Evolutionary conservation across 2,888 invertebrate species (phyloP), one percentile per base, ranked within the genome.

Genomic region (Cremastinae sp.): DNA sequence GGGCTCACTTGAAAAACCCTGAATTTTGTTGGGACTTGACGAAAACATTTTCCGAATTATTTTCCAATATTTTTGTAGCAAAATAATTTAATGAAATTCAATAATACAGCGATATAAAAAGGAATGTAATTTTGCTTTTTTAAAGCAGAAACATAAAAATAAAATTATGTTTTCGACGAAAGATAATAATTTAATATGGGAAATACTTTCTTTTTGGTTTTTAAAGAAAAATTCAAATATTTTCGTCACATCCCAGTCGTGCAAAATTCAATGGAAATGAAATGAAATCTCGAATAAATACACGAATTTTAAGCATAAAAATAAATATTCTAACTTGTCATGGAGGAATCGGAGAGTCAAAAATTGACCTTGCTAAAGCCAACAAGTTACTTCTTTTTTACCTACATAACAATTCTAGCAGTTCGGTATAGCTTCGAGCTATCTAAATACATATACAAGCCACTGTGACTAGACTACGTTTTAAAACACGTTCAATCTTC

Each of bases 391-490:
- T n/a, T n/a, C n/a, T n/a, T n/a, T 78, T 78, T 70, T 83, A 81
- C 81, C 69, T 74, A 72, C 68, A 78, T 82, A 84, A 84, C 84
- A 84, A 84, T 80, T 79, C 76, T 82, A 79, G 71, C 78, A 75
- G 75, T 78, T 79, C 81, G 20, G 37, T 51, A 82, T 80, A 82
- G 83, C 82, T 59, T 69, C 79, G 84, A 75, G 70, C 61, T 69
- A 81, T 69, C 74, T 80, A 77, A 80, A n/a, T n/a, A n/a, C n/a
- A 79, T 81, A 75, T 83, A 82, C 75, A 79, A 82, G 80, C 77
- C 82, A 79, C 78, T 79, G 72, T 83, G 83, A 84, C 84, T 84
- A 84, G 82, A 81, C 80, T 83, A 75, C 59, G 59, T n/a, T n/a
- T 56, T 71, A 58, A 74, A 78, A 78, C 66, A 16, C 76, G 20